Evolutionary conservation across 2,113 vertebrate species (phyloP), one percentile per base, ranked within the genome.

Genomic region (Notothenia rossii): DNA sequence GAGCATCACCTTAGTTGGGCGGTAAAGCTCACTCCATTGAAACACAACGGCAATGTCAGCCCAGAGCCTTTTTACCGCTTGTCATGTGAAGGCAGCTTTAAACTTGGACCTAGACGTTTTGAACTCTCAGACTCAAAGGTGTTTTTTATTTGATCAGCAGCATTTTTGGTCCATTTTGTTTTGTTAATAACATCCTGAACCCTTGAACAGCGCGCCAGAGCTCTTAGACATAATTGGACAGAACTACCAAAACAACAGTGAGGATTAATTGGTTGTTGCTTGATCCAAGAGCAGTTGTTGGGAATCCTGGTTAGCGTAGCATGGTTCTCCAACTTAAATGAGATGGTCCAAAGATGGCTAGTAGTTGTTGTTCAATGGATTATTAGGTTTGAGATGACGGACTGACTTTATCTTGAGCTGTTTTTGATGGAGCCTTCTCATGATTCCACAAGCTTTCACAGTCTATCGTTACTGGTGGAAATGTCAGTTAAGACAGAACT

Each of bases 401-500:
- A 29, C 45, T 56, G 56, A 69, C 55, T 36, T 58, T 60, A 15
- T 20, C 33, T 53, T 7, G 4, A 62, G 20, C 33, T 36, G 29
- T 49, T 54, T 12, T n/a, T 12, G n/a, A 22, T 40, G 25, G 45
- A 72, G 20, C 43, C 10, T 22, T 48, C 13, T 65, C 7, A 0
- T 0, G 73, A 66, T 54, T 20, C 13, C 60, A 36, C 54, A 11
- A 72, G 46, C 36, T 60, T 13, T 40, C 36, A 40, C 36, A 7
- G 58, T 60, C n/a, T 54, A 13, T 46, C 63, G 25, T 50, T 68
- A 18, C 61, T 15, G 12, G 22, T 50, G 51, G 22, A 18, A 13
- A 51, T 5, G 22, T 59, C 64, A 22, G 80, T 60, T 62, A 5
- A 75, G 50, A 63, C 46, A 63, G 54, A 63, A 40, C 50, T 14